These are phyloP conservation scores for Harpagoxenus sublaevis DNA, from an alignment of 2,888 invertebrate species.

Conservation along the genomic window DNA sequence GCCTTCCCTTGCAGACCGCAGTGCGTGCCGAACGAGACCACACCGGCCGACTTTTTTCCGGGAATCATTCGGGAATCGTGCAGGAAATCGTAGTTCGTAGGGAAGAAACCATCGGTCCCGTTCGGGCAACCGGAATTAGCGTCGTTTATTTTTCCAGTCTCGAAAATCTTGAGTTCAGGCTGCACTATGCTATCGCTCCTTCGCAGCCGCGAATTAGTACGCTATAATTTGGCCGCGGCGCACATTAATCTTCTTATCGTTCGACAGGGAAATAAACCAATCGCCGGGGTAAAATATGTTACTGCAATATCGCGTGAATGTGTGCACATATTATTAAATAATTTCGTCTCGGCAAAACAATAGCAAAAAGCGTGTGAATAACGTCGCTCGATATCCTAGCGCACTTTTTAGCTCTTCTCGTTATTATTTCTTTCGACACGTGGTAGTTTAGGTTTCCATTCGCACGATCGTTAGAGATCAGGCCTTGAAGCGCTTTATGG, in stretches of 20 bases:
- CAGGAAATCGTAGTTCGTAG: conserved; percentile 65
- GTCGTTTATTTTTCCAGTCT: conserved; percentile 37
- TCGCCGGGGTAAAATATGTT: conserved; percentile 20
- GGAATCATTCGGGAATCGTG: conserved; percentile 68
- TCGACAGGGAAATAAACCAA: conserved; percentile 29
- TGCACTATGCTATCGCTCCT: conserved; percentile 9
- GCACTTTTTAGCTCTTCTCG: background rate
- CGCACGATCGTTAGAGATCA: conserved; percentile 28
- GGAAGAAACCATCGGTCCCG: conserved; percentile 17
- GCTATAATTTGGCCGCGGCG: conserved; percentile 34
- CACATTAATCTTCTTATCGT: conserved; percentile 35
- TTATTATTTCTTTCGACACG: conserved; percentile 32
- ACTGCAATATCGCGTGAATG: conserved; percentile 15
- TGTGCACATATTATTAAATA: conserved; percentile 4
- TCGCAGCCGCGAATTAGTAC: conserved; percentile 33
- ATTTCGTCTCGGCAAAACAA: background rate
- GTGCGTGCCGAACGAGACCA: conserved; percentile 42
- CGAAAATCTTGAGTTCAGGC: conserved; percentile 29
- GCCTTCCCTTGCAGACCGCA: background rate
- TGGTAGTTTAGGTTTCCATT: conserved; percentile 19
- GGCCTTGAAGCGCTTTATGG: conserved; percentile 12
- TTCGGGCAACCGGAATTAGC: conserved; percentile 9
- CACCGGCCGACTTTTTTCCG: conserved; percentile 59
- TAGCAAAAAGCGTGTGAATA: conserved; percentile 21
- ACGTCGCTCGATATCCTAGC: conserved; percentile 4